Conservation (phyloP, 2,888 invertebrate genomes). For the Melanostoma scalare region DNA sequence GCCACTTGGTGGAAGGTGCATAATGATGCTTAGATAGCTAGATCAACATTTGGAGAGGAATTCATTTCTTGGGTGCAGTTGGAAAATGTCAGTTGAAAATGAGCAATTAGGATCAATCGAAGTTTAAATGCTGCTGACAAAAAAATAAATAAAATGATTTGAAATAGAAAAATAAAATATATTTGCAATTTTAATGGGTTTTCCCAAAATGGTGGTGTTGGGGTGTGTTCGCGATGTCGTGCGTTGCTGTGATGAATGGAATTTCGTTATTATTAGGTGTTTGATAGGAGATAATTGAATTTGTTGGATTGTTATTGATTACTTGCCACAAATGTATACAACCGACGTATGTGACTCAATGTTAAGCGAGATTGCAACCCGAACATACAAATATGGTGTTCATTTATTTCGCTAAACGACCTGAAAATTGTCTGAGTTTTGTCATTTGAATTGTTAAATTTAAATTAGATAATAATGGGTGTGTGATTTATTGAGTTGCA, state of each 20-base stretch:
- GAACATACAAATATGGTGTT: slow-evolving; percentile 47
- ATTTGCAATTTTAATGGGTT: slow-evolving; percentile 44
- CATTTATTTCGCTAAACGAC: slow-evolving; percentile 52
- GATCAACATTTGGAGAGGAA: slow-evolving; percentile 18
- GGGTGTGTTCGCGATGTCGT: slow-evolving; percentile 64
- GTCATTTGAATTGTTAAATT: slow-evolving; percentile 33
- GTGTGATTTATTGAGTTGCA: slow-evolving; percentile 19
- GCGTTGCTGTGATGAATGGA: slow-evolving; percentile 57
- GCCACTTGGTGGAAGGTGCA: slow-evolving; percentile 22
- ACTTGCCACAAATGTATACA: slow-evolving; percentile 1
- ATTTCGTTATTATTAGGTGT: slow-evolving; percentile 67
- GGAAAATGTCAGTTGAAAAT: slow-evolving; percentile 54
- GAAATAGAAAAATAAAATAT: background rate
- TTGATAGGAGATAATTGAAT: slow-evolving; percentile 66
- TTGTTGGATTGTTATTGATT: slow-evolving; percentile 52
- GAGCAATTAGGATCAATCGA: slow-evolving; percentile 62
- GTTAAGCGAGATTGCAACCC: slow-evolving; percentile 8
- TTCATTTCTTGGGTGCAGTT: slow-evolving; percentile 59
- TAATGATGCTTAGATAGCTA: slow-evolving; percentile 8
- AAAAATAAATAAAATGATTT: background rate
- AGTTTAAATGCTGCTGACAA: slow-evolving; percentile 22
- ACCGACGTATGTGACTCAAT: background rate
- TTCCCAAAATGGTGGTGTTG: slow-evolving; percentile 51
- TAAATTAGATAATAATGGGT: slow-evolving; percentile 38
- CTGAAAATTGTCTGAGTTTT: slow-evolving; percentile 57